Evolutionary conservation across 2,113 vertebrate species (phyloP).

Genomic region (Raja brachyura): DNA sequence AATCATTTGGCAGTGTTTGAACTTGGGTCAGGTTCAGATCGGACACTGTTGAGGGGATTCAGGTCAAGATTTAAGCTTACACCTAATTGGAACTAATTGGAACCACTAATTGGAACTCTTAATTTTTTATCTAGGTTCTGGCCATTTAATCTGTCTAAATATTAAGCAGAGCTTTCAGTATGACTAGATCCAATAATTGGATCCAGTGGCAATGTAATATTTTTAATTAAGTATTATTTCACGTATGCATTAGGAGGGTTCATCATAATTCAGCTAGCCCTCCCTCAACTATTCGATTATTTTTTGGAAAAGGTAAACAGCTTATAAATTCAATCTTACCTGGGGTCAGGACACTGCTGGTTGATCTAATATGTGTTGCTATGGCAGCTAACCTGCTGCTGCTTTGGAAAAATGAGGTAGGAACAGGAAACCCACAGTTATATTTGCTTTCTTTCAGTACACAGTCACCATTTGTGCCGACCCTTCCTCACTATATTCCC

Average conservation of each 20-base stretch:
- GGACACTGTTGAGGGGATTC: too few species aligned
- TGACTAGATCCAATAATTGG: not conserved
- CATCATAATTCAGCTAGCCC: not conserved
- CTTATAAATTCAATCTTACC: slow-evolving; percentile 26
- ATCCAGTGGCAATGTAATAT: too few species aligned
- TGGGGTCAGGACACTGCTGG: not conserved
- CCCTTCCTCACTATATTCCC: not conserved
- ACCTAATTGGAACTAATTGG: too few species aligned
- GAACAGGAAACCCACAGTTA: not conserved
- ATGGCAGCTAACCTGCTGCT: slow-evolving; percentile 22
- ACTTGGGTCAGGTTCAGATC: too few species aligned
- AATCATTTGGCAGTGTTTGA: too few species aligned
- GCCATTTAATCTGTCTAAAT: not conserved
- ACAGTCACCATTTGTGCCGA: not conserved
- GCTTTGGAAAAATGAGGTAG: not conserved
- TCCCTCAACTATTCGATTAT: not conserved
- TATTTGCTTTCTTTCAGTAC: not conserved
- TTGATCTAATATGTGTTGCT: slow-evolving; percentile 23
- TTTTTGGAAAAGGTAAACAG: not conserved
- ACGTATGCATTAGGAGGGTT: not conserved
- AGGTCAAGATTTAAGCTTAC: too few species aligned
- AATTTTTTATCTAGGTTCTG: not conserved
- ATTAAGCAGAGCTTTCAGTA: not conserved
- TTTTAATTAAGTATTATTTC: not conserved
- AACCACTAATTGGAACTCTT: too few species aligned